A percentile compares a stretch with the other conserved stretches of the same genome.
Conservation (phyloP, 2,797 vertebrate genomes). For the Rhinichthys osculus region DNA sequence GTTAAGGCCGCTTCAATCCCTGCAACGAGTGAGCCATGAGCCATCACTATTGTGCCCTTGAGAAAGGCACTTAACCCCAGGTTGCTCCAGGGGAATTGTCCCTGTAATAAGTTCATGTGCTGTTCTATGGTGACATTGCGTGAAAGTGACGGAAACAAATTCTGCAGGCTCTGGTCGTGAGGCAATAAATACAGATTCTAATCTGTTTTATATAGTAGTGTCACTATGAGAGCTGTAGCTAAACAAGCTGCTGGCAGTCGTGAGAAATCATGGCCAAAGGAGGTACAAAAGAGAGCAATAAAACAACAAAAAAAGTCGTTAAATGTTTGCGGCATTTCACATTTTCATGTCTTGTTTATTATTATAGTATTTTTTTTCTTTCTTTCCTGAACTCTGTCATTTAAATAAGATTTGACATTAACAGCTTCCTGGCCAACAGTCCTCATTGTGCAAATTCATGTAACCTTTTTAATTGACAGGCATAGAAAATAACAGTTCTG, state of each 20-base stretch:
- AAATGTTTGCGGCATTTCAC: slow-evolving; percentile 2
- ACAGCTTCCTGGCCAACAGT: slow-evolving; percentile 7
- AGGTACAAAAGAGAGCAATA: background rate
- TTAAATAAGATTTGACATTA: slow-evolving; percentile 25
- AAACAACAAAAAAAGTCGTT: background rate
- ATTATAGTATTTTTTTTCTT: too few relatives aligned
- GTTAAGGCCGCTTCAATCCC: slow-evolving; percentile 15
- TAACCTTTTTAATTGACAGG: slow-evolving; percentile 21
- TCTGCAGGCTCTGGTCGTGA: background rate
- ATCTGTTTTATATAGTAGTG: slow-evolving; percentile 26
- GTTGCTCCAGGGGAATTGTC: slow-evolving; percentile 27
- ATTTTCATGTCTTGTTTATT: background rate
- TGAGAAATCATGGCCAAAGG: background rate
- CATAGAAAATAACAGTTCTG: slow-evolving; percentile 17
- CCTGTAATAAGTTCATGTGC: slow-evolving; percentile 29
- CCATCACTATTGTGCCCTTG: slow-evolving; percentile 25
- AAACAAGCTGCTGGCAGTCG: slow-evolving; percentile 2
- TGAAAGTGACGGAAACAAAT: slow-evolving; percentile 32
- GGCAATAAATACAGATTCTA: slow-evolving; percentile 36
- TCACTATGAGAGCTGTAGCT: slow-evolving; percentile 8
- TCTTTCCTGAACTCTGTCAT: background rate
- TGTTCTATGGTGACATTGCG: slow-evolving; percentile 18
- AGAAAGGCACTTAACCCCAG: slow-evolving; percentile 34
- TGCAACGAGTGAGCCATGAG: slow-evolving; percentile 20
- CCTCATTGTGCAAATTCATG: background rate